Evolutionary conservation across 2,888 invertebrate genomes (phyloP).

Genomic region (Mimumesa dahlbomi): DNA sequence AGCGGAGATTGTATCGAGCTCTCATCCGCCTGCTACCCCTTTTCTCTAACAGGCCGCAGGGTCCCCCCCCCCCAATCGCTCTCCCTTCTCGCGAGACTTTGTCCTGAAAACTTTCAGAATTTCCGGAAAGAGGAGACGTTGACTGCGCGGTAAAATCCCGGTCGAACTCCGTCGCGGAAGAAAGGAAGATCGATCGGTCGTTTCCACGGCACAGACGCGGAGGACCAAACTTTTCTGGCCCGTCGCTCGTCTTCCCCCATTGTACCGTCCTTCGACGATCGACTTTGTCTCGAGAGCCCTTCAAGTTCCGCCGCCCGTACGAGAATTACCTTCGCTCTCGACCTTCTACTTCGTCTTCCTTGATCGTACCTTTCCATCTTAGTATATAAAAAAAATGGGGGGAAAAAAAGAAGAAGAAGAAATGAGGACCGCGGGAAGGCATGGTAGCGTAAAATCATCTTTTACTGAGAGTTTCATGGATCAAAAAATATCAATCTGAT

Average conservation of each 20-base stretch:
- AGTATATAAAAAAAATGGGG: background rate
- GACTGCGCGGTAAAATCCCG: conserved; percentile 4
- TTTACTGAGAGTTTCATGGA: no score
- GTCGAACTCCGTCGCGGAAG: conserved; percentile 17
- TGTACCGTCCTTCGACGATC: conserved; percentile 32
- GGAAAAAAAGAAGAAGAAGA: no score
- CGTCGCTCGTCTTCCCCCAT: conserved; percentile 32
- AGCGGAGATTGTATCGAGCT: conserved; percentile 1
- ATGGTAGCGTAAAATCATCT: no score
- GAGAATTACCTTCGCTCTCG: conserved; percentile 57
- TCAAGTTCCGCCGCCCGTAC: conserved; percentile 41
- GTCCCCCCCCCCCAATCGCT: background rate
- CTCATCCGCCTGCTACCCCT: conserved; percentile 2
- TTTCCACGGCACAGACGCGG: conserved; percentile 13
- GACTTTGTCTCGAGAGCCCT: conserved; percentile 53
- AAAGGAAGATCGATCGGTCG: conserved; percentile 35
- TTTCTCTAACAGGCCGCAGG: background rate
- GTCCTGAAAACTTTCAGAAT: conserved; percentile 32
- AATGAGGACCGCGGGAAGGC: background rate
- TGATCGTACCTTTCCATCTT: background rate
- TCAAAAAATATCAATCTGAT: background rate
- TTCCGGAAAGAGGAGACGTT: conserved; percentile 3
- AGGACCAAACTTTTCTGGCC: conserved; percentile 34
- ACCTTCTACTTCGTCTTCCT: conserved; percentile 27
- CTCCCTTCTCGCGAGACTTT: conserved; percentile 1